Percentiles rank a stretch among this genome's conserved stretches.
Evolutionary conservation across 2,797 vertebrate genomes (phyloP).

Genomic region (Enteromius viviparus): DNA sequence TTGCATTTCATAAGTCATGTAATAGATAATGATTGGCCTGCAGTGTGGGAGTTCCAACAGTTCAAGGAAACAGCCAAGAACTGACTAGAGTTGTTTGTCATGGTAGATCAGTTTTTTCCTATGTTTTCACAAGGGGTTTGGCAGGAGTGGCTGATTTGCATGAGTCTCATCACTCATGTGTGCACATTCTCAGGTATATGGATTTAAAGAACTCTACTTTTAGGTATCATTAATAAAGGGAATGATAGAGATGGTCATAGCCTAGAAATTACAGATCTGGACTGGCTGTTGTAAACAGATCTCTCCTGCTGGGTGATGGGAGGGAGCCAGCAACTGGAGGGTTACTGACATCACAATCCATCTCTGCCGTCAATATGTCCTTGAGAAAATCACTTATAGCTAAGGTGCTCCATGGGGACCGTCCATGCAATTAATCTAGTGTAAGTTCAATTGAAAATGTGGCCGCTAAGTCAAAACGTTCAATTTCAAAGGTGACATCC

Average conservation of each 20-base stretch:
- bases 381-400: constrained; percentile 36
- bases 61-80: constrained; percentile 51
- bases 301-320: constrained; percentile 30
- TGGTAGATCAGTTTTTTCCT: constrained; percentile 31
- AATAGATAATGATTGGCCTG: constrained; percentile 38
- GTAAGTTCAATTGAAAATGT: constrained; percentile 25
- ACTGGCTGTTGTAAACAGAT: constrained; percentile 34
- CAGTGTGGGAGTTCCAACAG: constrained; percentile 33
- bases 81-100: constrained; percentile 50
- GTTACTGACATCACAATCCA: constrained; percentile 43
- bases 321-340: constrained; percentile 34
- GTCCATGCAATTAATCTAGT: constrained; percentile 37
- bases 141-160: constrained; percentile 43
- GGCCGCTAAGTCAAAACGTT: constrained; percentile 48
- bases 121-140: constrained; percentile 40
- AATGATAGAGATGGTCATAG: neutral
- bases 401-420: constrained; percentile 25
- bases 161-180: constrained; percentile 17
- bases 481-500: constrained; percentile 48
- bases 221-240: constrained; percentile 15
- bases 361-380: constrained; percentile 37
- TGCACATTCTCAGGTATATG: constrained; percentile 21
- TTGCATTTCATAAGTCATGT: constrained; percentile 46
- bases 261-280: constrained; percentile 29
- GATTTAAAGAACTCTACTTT: constrained; percentile 10